Evolutionary conservation across 2,113 vertebrate species (phyloP).

Genomic region (Chaetorhynchus papuensis): DNA sequence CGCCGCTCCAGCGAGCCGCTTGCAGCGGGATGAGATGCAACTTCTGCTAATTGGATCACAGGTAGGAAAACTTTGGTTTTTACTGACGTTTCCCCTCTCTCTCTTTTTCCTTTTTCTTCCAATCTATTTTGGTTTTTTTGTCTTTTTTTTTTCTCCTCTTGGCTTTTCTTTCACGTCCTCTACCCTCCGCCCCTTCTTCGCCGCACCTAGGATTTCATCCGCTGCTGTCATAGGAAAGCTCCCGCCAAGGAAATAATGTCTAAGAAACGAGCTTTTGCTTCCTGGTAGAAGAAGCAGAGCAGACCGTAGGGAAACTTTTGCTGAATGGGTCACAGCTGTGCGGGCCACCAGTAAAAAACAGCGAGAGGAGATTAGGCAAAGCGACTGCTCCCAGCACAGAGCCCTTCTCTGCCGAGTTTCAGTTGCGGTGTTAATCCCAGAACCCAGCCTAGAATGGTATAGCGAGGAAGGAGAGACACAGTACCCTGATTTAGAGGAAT

Average conservation of each 20-base stretch:
- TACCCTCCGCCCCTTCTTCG: neutral
- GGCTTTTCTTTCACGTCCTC: neutral
- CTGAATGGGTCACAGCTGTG: neutral
- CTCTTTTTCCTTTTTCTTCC: neutral
- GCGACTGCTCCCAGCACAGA: neutral
- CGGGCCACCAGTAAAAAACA: neutral
- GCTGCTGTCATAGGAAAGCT: neutral
- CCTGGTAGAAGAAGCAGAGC: neutral
- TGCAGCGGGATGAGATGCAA: neutral
- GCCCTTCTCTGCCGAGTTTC: neutral
- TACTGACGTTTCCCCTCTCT: neutral
- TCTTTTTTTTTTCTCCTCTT: neutral
- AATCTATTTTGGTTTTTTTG: neutral
- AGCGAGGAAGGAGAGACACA: neutral
- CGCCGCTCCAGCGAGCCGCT: neutral
- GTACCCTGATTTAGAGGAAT: neutral
- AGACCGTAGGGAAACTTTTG: conserved; percentile 26
- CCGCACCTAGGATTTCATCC: neutral
- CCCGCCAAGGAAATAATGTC: neutral
- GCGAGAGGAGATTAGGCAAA: neutral
- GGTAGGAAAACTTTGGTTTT: conserved; percentile 59
- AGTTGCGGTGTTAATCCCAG: neutral
- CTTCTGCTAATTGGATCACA: conserved; percentile 29
- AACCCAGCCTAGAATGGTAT: neutral
- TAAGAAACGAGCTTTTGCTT: neutral